phyloP scores from a whole-genome alignment of 2,113 vertebrate species.

The Indri indri region DNA sequence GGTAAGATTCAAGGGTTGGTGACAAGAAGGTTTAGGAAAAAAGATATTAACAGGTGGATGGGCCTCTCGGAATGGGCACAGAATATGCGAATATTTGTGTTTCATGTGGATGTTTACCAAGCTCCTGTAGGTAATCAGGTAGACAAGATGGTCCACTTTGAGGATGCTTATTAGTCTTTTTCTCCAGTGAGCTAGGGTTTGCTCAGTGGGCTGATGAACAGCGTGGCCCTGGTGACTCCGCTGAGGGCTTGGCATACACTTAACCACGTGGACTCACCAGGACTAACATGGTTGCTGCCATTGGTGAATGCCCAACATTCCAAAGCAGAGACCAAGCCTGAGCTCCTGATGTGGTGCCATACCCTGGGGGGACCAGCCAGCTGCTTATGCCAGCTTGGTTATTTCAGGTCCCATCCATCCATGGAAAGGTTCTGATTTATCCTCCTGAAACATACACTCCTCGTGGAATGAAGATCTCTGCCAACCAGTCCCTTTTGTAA shows the following conservation, averaged over 20 bases:
- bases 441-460: background rate
- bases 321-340: background rate
- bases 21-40: background rate
- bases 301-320: background rate
- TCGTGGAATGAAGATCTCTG: background rate
- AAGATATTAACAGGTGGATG: background rate
- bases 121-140: background rate
- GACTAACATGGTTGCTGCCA: background rate
- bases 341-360: background rate
- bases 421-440: background rate
- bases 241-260: background rate
- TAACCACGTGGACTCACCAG: background rate
- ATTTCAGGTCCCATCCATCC: background rate
- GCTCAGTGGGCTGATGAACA: background rate
- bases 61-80: background rate
- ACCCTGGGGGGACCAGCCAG: background rate
- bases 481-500: background rate
- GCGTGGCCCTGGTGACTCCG: background rate
- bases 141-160: background rate
- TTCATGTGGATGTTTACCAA: background rate
- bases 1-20: background rate
- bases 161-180: background rate
- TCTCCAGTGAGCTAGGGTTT: background rate
- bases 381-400: background rate
- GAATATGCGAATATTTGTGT: background rate